These are phyloP conservation scores for Mobula hypostoma DNA, from an alignment of 2,113 vertebrate genomes.

Conservation along the genomic window DNA sequence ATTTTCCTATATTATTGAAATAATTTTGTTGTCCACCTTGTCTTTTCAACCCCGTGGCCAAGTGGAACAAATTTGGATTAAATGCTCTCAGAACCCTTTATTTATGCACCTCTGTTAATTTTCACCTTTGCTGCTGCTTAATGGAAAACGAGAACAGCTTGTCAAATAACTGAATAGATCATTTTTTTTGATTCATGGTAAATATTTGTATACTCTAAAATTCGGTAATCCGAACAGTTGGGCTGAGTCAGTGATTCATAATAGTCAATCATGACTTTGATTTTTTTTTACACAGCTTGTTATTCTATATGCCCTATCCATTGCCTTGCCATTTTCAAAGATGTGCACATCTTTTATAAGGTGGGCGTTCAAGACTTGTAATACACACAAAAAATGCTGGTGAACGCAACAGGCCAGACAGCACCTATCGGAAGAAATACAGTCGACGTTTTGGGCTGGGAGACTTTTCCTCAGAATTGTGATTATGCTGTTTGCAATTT, in stretches of 20 bases:
- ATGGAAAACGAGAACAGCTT: too few relatives aligned
- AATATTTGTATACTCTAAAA: too few relatives aligned
- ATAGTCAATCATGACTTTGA: background rate
- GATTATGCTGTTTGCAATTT: background rate
- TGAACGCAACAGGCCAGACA: too few relatives aligned
- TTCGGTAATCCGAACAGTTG: too few relatives aligned
- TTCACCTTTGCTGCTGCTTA: too few relatives aligned
- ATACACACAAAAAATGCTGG: too few relatives aligned
- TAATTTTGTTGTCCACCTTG: background rate
- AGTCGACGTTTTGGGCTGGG: too few relatives aligned
- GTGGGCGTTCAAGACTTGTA: too few relatives aligned
- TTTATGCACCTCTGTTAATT: too few relatives aligned
- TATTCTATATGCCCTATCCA: background rate
- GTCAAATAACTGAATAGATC: background rate
- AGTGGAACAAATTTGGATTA: too few relatives aligned
- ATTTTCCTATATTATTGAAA: background rate
- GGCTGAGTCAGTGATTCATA: background rate
- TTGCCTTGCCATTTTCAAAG: background rate
- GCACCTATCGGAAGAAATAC: too few relatives aligned
- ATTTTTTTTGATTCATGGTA: background rate
- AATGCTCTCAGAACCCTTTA: too few relatives aligned
- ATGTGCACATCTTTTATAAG: background rate
- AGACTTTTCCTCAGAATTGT: background rate
- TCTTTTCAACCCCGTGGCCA: background rate
- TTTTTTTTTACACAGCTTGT: background rate